Base-by-base conservation (phyloP, 2,888 invertebrate genomes). In the Orchesellides sinensis region DNA sequence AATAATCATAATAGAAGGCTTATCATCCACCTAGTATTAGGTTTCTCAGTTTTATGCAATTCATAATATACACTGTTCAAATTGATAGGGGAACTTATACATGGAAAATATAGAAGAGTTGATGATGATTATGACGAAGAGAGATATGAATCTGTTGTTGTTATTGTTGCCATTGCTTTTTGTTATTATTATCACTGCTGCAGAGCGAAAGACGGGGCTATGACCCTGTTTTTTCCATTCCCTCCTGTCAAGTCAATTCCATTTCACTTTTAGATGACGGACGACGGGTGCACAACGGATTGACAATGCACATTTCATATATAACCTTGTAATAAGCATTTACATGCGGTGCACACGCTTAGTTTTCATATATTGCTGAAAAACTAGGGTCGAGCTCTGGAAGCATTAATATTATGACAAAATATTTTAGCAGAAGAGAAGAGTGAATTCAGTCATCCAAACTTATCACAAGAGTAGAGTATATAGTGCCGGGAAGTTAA, bases 91-190 rank as follows among this genome's bases (percentile, higher is more conserved):
- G 23, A 25, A 17, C 10, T 49, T 49, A 49, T 49, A 5, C 17
- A 49, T 49, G 35, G n/a, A n/a, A n/a, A n/a, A n/a, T n/a, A n/a
- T 59, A 17, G 47, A 8, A 45, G 29, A n/a, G 61, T 17, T 59
- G 59, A 29, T 52, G 29, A 35, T 47, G 70, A 29, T 70, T 35
- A 70, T 52, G 19, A 45, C 21, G 66, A 59, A 56, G 40, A 77
- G 47, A 68, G 75, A 77, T 77, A 77, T 27, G 68, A 77, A 66
- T 56, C 75, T 68, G 59, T 1, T 32, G 32, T 49, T 65, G 65
- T 61, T 73, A 32, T 63, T 61, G 61, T 61, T 65, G 3, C 40
- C 65, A 45, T 29, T 61, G 25, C 40, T 25, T n/a, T 25, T 73
- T 61, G 21, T 54, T 45, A 49, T 75, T 19, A 29, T 52, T 40